Base-by-base conservation (phyloP, 2,113 vertebrate species). In the Micronycteris hirsuta region DNA sequence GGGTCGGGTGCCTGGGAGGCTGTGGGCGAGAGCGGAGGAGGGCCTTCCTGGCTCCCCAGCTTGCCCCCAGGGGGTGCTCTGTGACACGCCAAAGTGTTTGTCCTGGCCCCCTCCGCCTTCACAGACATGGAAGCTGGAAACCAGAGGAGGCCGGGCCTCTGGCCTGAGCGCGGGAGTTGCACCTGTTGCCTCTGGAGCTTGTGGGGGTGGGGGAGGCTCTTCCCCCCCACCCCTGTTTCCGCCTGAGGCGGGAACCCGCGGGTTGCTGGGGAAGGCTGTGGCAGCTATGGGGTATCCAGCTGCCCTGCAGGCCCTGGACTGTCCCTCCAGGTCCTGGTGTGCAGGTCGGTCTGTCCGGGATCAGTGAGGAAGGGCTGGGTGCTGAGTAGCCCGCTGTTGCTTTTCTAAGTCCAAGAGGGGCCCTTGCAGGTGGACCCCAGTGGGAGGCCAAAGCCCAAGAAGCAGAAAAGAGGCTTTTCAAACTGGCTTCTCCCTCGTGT, bases 401-500 rank as follows among this genome's bases (percentile, higher is more conserved):
- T 17, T 49, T 9, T 12, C 1, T 0, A 16, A 12, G 71, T 58
- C 33, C 0, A 3, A 3, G 20, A 10, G 36, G 52, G 38, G 33
- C 22, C 4, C n/a, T 28, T 20, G 28, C 17, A 38, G 65, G 22
- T 47, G 0, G 28, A 33, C 80, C 12, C 10, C 22, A 43, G 63
- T 11, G 19, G 13, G 13, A 68, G 54, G 52, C 33, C 7, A 16
- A 13, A 0, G 49, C 84, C 82, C 20, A n/a, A 41, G 17, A 19
- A 31, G 41, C 26, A 7, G 31, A 11, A 61, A 14, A 28, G 73
- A 28, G 67, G 12, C 68, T n/a, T 67, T 73, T 38, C 5, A 19
- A 36, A 24, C 16, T 8, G 41, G 12, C 36, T 22, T 45, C 87
- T 76, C 49, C 52, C 71, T 19, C 8, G 9, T 12, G 61, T 71